These are phyloP conservation scores for Agrochola lychnidis DNA, from an alignment of 2,888 invertebrate species.

Conservation along the genomic window DNA sequence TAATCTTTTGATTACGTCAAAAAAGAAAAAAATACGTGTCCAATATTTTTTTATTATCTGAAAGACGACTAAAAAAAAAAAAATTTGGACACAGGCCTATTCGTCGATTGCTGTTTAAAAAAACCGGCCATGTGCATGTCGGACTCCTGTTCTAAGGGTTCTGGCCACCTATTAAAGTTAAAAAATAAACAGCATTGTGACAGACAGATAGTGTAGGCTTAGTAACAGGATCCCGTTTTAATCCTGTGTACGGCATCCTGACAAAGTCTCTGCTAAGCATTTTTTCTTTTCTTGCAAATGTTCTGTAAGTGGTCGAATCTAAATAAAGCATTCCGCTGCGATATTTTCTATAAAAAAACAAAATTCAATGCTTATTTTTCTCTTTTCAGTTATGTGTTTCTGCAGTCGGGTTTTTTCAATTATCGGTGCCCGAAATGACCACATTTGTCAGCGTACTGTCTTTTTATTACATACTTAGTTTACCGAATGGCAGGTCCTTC, in stretches of 20 bases:
- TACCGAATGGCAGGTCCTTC: background rate
- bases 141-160: background rate
- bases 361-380: too few species aligned
- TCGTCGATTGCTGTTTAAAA: constrained; percentile 9
- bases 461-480: background rate
- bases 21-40: too few species aligned
- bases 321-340: background rate
- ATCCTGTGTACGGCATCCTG: background rate
- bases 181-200: too few species aligned
- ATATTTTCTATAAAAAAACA: too few species aligned
- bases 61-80: too few species aligned
- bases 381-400: too few species aligned
- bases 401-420: too few species aligned
- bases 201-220: background rate
- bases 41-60: too few species aligned
- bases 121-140: background rate
- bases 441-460: background rate
- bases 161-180: background rate
- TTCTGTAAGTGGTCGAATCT: background rate
- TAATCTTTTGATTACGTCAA: too few species aligned
- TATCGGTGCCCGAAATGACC: background rate
- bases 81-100: too few species aligned
- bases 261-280: background rate
- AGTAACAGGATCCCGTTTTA: too few species aligned
- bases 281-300: background rate